These are phyloP conservation scores for Drosophila macrospina DNA, from an alignment of 2,888 invertebrate species.

Conservation along the genomic window DNA sequence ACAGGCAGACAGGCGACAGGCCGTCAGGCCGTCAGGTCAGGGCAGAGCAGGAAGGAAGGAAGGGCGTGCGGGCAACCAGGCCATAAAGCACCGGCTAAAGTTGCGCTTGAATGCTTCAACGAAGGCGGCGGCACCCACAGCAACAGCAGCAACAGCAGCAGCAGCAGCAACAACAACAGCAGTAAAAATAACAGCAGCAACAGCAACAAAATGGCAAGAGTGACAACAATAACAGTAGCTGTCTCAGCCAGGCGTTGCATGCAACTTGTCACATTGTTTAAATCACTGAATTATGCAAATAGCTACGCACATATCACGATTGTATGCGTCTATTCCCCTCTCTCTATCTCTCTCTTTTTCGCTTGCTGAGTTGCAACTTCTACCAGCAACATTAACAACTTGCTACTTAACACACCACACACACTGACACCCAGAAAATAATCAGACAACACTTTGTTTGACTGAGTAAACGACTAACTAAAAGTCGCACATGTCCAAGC, in stretches of 20 bases:
- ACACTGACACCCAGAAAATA: constrained; percentile 34
- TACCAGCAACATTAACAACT: constrained; percentile 31
- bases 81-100: constrained; percentile 57
- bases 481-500: constrained; percentile 37
- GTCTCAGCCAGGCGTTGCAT: constrained; percentile 74
- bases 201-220: constrained; percentile 2
- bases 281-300: constrained; percentile 79
- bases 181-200: neutral
- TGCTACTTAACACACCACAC: constrained; percentile 37
- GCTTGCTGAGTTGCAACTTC: constrained; percentile 6
- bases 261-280: constrained; percentile 79
- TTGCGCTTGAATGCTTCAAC: constrained; percentile 61
- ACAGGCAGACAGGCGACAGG: constrained; percentile 49
- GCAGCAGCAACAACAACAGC: constrained; percentile 9
- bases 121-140: constrained; percentile 31
- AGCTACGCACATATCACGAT: constrained; percentile 26
- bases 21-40: constrained; percentile 31
- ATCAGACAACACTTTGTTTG: constrained; percentile 51
- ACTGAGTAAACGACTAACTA: constrained; percentile 56
- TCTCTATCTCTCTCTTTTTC: neutral
- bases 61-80: constrained; percentile 19
- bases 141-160: constrained; percentile 13
- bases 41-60: constrained; percentile 28
- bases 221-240: constrained; percentile 23
- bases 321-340: neutral